A percentile compares a stretch with the other conserved stretches of the same genome.
Evolutionary conservation across 2,888 invertebrate species (phyloP).

Genomic region (Agrypnus murinus): DNA sequence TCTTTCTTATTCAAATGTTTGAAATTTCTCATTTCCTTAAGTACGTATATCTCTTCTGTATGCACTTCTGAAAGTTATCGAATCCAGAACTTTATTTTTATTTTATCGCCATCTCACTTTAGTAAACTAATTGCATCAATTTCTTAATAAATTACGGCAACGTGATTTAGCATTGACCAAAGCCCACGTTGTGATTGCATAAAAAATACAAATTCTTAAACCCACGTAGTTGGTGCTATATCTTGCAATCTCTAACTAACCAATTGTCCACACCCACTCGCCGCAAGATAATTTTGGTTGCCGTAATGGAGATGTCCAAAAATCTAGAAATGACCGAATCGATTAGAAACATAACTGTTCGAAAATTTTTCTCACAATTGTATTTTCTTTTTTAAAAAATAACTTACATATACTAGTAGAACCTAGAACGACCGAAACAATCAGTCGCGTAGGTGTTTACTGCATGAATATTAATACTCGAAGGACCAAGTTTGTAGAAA

Average conservation of each 20-base stretch:
- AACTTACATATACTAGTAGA: no score
- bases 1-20: no score
- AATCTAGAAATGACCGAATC: background rate
- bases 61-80: no score
- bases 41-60: no score
- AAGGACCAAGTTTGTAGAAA: slow-evolving; percentile 6
- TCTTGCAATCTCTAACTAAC: slow-evolving; percentile 28
- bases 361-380: background rate
- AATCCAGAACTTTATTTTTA: no score
- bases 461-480: slow-evolving; percentile 21
- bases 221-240: slow-evolving; percentile 26
- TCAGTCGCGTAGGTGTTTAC: slow-evolving; percentile 11
- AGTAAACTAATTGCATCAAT: slow-evolving; percentile 7
- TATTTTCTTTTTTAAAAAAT: no score
- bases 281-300: slow-evolving; percentile 10
- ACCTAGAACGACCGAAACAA: background rate
- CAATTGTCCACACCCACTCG: slow-evolving; percentile 30
- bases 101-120: background rate
- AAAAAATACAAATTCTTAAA: slow-evolving; percentile 24
- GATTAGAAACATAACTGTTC: background rate
- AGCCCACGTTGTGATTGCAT: slow-evolving; percentile 20
- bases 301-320: slow-evolving; percentile 6
- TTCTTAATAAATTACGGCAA: slow-evolving; percentile 22
- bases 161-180: slow-evolving; percentile 24
- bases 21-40: no score